A percentile compares a stretch with the other conserved stretches of the same genome.
phyloP scores from a whole-genome alignment of 2,113 vertebrate genomes.

The Mus spicilegus region DNA sequence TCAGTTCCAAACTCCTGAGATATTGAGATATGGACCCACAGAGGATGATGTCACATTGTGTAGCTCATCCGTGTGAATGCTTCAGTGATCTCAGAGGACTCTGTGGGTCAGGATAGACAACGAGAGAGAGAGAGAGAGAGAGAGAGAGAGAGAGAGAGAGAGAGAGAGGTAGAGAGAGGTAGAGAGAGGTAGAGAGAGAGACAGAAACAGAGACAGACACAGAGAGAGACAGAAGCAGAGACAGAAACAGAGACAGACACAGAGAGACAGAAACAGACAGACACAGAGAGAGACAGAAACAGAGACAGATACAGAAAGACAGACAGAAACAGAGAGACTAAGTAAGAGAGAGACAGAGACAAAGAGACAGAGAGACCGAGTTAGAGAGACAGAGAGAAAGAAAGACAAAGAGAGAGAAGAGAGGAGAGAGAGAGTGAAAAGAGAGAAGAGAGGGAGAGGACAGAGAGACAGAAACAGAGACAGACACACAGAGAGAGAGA shows the following conservation, averaged over 20 bases:
- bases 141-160: not conserved
- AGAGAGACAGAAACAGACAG: no score
- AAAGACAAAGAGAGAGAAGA: no score
- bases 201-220: not conserved
- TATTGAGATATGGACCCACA: not conserved
- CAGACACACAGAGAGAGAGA: fast-evolving
- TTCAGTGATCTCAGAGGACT: not conserved
- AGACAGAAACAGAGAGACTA: not conserved
- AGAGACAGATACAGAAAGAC: not conserved
- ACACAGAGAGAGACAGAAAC: not conserved
- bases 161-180: not conserved
- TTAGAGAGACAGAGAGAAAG: no score
- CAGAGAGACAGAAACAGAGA: not conserved
- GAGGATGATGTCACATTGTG: not conserved
- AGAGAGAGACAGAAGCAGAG: not conserved
- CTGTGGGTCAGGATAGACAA: not conserved
- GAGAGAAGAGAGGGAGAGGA: not conserved
- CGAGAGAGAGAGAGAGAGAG: not conserved
- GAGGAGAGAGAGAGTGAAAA: no score
- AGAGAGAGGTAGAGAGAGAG: not conserved
- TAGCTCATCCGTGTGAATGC: not conserved
- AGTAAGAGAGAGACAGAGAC: not conserved
- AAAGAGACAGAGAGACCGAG: not conserved
- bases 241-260: no score
- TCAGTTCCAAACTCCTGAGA: not conserved